Base-by-base conservation (phyloP, 2,797 vertebrate genomes). In the Acomys russatus region DNA sequence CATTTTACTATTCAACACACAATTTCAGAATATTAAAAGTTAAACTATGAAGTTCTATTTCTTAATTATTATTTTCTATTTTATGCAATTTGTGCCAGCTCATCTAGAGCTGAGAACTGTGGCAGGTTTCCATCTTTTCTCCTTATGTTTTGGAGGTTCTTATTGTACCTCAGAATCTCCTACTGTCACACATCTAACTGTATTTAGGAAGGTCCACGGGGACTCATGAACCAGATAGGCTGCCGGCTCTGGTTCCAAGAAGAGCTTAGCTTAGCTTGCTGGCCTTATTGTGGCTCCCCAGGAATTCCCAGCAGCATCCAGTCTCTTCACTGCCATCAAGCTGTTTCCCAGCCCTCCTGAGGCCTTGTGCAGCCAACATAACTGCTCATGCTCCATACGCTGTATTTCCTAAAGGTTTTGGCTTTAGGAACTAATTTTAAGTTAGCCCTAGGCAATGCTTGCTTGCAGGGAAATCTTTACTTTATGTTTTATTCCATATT, bases 361-460 rank as follows among this genome's bases (percentile, higher is more conserved):
- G 70, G 64, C 7, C 61, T 30, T 68, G 3, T 20, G 0, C 28
- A 90, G 78, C 12, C 23, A 1, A 3, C 35, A 28, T 28, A 33
- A 71, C 54, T 68, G 23, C 64, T 33, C 23, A 9, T 56, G 1
- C 61, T 77, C 17, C 64, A 1, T 66, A 12, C 51, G 76, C 90
- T 49, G 30, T 9, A 33, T 64, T 90, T 84, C 83, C 33, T 61
- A 59, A 86, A 18, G 18, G 64, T 88, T 73, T n/a, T 87, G 68
- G 54, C 22, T 86, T 73, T 74, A 94, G 88, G 94, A 83, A 12
- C 3, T 8, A 25, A 74, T 38, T 92, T 96, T 38, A 87, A n/a
- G 22, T 89, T 84, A 22, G 30, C 59, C 7, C 56, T 86, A 20
- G 12, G 35, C 33, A 79, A 54, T 90, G 3, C 68, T 83, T 91